Base-by-base conservation (phyloP, 2,888 invertebrate genomes). In the Chaitophorus viminalis region DNA sequence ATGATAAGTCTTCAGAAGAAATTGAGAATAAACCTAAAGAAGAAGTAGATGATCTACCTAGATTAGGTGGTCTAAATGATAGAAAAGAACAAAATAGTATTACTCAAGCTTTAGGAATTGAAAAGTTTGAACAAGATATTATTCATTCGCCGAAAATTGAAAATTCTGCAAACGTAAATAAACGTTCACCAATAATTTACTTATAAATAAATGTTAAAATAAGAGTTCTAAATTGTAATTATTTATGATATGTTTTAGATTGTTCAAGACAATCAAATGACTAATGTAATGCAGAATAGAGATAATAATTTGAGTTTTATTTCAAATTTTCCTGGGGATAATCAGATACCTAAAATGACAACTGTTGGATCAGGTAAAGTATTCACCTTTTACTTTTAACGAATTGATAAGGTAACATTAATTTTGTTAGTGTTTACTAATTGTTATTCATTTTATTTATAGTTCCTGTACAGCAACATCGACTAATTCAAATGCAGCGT, bases 401-500 rank as follows among this genome's bases (percentile, higher is more conserved):
- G 18, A n/a, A 3, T 86, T 8, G 14, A 33, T 25, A 29, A 29
- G 29, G 29, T 68, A 29, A n/a, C 14, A 46, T 14, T 14, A 8
- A 46, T 46, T 14, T 46, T 46, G 46, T 14, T n/a, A 29, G 11
- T 60, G 1, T 60, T 21, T 60, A 39, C 33, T 3, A 83, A 75
- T 65, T 52, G 39, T 86, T 79, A 68, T 25, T 31, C n/a, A 39
- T 85, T 77, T 39, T 36, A 29, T 79, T 54, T 79, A 17, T 54
- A 82, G 82, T 76, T 29, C 36, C 83, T 83, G 25, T 82, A 83
- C 89, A 89, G 46, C 87, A 46, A 33, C 89, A 89, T 76, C 89
- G 88, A 74, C 72, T 89, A 76, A 84, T 89, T 77, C 89, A 89
- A 72, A 70, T 89, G 68, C 88, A 89, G 21, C 87, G 88, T 25